Evolutionary conservation across 2,888 invertebrate genomes (phyloP).

Genomic region (Hirtodrosophila cameraria): DNA sequence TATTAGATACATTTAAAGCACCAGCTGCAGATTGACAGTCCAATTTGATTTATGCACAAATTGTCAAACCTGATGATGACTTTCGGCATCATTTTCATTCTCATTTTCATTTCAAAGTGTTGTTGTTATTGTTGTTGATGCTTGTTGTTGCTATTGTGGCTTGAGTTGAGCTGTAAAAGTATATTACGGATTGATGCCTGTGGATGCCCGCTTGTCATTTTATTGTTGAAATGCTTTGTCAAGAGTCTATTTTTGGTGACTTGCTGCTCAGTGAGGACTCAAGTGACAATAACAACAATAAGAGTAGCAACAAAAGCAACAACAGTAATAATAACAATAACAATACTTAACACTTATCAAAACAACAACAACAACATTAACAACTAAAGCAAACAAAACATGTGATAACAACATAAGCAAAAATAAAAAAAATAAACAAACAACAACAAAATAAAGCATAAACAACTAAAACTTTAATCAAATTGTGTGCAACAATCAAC

Average conservation of each 20-base stretch:
- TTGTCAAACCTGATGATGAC: conserved; percentile 42
- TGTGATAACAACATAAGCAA: conserved; percentile 32
- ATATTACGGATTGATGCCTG: conserved; percentile 33
- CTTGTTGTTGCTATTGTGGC: background rate
- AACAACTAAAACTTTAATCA: conserved; percentile 2
- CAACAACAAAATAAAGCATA: background rate
- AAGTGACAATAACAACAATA: conserved; percentile 16
- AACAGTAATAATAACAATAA: conserved; percentile 7
- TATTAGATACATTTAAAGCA: no score
- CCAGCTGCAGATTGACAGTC: conserved; percentile 41
- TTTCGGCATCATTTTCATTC: conserved; percentile 20
- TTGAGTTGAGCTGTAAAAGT: conserved; percentile 17
- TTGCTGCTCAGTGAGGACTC: conserved; percentile 6
- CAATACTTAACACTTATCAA: conserved; percentile 29
- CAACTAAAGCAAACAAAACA: conserved; percentile 14
- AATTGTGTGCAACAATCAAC: conserved; percentile 32
- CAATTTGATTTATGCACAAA: conserved; percentile 58
- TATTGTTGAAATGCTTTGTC: conserved; percentile 29
- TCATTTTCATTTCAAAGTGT: conserved; percentile 1
- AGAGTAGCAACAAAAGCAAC: background rate
- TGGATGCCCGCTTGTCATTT: conserved; percentile 22
- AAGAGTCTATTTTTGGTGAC: conserved; percentile 13
- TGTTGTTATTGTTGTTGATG: conserved; percentile 6
- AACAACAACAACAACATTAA: conserved; percentile 24
- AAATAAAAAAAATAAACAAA: conserved; percentile 10